These are phyloP conservation scores for Schizothorax lantsangensis DNA, from an alignment of 2,797 vertebrate genomes.

Conservation along the genomic window DNA sequence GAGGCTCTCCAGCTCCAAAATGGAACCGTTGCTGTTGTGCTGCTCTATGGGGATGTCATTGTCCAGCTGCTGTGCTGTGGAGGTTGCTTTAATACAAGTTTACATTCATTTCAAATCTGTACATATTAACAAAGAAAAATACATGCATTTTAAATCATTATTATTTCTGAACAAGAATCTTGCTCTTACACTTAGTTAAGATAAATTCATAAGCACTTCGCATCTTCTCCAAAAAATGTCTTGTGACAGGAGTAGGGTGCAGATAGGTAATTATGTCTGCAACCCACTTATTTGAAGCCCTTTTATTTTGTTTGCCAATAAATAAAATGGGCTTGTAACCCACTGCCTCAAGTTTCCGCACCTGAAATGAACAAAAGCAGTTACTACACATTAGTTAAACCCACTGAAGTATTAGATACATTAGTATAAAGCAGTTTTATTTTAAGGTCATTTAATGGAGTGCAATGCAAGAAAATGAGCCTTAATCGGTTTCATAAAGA, in stretches of 20 bases:
- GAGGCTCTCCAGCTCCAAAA: not conserved
- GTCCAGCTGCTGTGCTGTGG: not conserved
- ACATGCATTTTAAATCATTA: not conserved
- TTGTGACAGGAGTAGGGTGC: not conserved
- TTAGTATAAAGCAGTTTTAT: not conserved
- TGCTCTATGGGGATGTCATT: not conserved
- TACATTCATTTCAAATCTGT: not conserved
- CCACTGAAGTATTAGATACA: not conserved
- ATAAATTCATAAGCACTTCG: not conserved
- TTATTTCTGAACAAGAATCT: not conserved
- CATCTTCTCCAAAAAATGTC: not conserved
- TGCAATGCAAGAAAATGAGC: not conserved
- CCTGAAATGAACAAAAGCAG: slow-evolving; percentile 22
- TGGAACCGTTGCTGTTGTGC: not conserved
- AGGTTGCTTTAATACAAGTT: not conserved
- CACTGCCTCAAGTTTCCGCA: not conserved
- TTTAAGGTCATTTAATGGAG: not conserved
- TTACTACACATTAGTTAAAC: not conserved
- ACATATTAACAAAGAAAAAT: not conserved
- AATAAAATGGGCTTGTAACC: slow-evolving; percentile 18
- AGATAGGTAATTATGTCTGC: not conserved
- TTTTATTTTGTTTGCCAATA: slow-evolving; percentile 4
- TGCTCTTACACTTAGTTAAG: not conserved
- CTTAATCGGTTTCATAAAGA: not conserved
- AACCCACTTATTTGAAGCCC: not conserved